Evolutionary conservation across 2,113 vertebrate genomes (phyloP), one percentile per base, ranked within the genome.

Genomic region (Rhombomys opimus): DNA sequence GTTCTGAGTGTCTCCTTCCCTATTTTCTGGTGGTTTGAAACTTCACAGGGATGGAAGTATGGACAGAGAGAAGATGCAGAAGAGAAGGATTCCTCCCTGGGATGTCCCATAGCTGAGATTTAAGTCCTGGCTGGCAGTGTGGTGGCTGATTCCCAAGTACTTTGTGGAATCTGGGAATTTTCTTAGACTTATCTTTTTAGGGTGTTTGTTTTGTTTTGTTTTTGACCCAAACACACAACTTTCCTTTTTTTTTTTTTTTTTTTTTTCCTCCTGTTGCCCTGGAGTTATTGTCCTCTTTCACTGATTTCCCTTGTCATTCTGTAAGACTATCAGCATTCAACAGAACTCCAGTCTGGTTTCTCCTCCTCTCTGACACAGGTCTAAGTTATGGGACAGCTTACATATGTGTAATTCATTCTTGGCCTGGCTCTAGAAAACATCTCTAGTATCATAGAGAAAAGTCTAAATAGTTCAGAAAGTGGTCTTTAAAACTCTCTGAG

Each of bases 201-300:
- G 65, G 87, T 89, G 86, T 89, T 52, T 89, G 77, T 89, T 89
- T 52, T 89, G 77, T 89, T 89, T 46, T 89, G 87, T 89, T 89
- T 52, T 90, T 82, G 25, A 82, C 57, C 46, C 22, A 15, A 25
- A 6, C 2, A 95, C 23, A 86, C 25, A 77, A 25, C 5, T 78
- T 46, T 46, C 2, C 50, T 0, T 70, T 35, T 86, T n/a, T n/a
- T n/a, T 0, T 70, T 35, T 86, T 0, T 70, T 35, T 86, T n/a
- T 22, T 25, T 86, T 35, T 41, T 61, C 46, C 46, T 46, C 46
- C 57, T 52, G 78, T 38, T 80, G 38, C 23, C 18, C 25, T 91
- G 50, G 22, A 20, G 50, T 8, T 2, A 80, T 57, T 72, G n/a
- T 38, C 46, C 22, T 72, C 10, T 89, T 23, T 23, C 27, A 14